Evolutionary conservation across 2,797 vertebrate genomes (phyloP).

Genomic region (Menidia menidia): DNA sequence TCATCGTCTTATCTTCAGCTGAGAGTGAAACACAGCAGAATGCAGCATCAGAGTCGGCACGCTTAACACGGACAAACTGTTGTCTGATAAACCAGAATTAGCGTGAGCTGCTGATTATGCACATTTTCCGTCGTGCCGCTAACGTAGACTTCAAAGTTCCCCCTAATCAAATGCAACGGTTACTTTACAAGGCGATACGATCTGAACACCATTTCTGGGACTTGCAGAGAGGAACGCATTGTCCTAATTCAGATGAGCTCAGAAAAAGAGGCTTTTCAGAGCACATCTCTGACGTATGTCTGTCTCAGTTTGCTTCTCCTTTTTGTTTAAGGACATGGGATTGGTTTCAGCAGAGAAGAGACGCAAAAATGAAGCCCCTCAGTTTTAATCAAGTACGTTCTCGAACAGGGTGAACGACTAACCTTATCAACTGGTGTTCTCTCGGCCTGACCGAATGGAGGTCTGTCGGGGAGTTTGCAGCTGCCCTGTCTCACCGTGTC

Average conservation of each 20-base stretch:
- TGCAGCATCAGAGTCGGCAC: background rate
- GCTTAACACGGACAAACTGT: background rate
- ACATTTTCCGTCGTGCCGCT: background rate
- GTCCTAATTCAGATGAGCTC: too few relatives aligned
- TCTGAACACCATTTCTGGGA: too few relatives aligned
- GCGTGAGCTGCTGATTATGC: background rate
- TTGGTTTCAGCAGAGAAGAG: background rate
- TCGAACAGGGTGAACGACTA: constrained; percentile 1
- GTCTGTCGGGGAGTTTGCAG: constrained; percentile 70
- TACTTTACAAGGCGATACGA: background rate
- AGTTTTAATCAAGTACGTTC: background rate
- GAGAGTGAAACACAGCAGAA: background rate
- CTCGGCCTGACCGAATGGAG: constrained; percentile 55
- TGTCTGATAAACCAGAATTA: background rate
- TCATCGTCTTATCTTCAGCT: background rate
- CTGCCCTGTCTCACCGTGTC: constrained; percentile 78
- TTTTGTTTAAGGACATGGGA: too few relatives aligned
- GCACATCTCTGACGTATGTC: too few relatives aligned
- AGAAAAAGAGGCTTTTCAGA: too few relatives aligned
- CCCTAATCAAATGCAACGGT: background rate
- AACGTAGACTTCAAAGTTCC: background rate
- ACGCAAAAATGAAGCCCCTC: background rate
- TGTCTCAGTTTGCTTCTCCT: too few relatives aligned
- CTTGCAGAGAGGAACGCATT: too few relatives aligned
- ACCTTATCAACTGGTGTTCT: constrained; percentile 79